These are phyloP conservation scores for Agriotes lineatus DNA, from an alignment of 2,888 invertebrate genomes.

Conservation along the genomic window DNA sequence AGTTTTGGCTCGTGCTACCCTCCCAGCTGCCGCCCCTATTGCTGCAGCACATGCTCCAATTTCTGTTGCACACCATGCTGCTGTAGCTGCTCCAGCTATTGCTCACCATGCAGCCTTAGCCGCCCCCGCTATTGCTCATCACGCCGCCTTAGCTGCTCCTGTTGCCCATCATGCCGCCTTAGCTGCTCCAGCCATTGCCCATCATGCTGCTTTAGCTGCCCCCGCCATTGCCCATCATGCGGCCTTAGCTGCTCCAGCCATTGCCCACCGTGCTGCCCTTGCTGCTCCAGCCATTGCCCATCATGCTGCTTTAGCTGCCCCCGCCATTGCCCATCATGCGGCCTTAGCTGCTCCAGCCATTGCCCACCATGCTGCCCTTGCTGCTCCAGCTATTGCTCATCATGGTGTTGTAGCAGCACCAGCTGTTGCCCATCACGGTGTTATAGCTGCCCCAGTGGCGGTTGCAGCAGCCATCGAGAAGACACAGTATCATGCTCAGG, in stretches of 20 bases:
- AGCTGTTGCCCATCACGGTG: slow-evolving; percentile 50
- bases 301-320: slow-evolving; percentile 60
- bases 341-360: slow-evolving; percentile 5
- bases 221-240: neutral
- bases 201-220: slow-evolving; percentile 1
- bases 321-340: slow-evolving; percentile 61
- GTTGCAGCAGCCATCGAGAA: slow-evolving; percentile 54
- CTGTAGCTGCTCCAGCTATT: neutral
- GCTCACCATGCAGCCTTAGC: no score
- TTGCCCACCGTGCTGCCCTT: slow-evolving; percentile 1
- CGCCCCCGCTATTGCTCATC: no score
- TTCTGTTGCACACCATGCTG: neutral
- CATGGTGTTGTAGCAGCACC: no score
- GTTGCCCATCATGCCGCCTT: slow-evolving; percentile 1
- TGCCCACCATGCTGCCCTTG: slow-evolving; percentile 37
- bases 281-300: slow-evolving; percentile 10
- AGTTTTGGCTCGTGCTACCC: neutral
- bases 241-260: neutral
- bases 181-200: slow-evolving; percentile 13
- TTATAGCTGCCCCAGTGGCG: slow-evolving; percentile 51
- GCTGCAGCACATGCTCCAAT: neutral
- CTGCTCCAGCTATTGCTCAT: slow-evolving; percentile 50
- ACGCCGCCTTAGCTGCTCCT: neutral
- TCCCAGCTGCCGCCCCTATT: neutral
- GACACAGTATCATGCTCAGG: slow-evolving; percentile 65